These are phyloP conservation scores for Columba guinea DNA, from an alignment of 2,797 vertebrate genomes.

Conservation along the genomic window DNA sequence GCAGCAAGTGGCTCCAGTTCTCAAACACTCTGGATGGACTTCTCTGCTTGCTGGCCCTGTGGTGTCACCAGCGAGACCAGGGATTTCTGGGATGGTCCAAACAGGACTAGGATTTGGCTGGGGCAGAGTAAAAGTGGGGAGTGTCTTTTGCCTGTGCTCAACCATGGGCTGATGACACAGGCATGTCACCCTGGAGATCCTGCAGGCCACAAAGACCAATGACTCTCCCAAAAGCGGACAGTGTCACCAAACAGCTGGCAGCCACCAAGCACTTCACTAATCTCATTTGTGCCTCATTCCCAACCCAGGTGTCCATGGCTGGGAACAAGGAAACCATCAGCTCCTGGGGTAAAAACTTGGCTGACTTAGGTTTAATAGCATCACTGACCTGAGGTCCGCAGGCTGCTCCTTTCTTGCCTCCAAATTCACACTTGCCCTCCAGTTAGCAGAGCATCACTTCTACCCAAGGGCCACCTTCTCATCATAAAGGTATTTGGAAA, in stretches of 20 bases:
- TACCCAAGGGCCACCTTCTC: background rate
- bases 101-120: background rate
- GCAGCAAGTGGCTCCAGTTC: background rate
- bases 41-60: accelerated
- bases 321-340: background rate
- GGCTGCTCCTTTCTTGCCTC: background rate
- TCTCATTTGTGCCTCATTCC: background rate
- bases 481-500: background rate
- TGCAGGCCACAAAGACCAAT: background rate
- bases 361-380: background rate
- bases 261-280: background rate
- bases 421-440: background rate
- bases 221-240: background rate
- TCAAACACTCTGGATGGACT: background rate
- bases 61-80: background rate
- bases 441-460: background rate
- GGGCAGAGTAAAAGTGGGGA: background rate
- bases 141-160: background rate
- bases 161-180: background rate
- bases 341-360: background rate
- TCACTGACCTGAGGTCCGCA: background rate
- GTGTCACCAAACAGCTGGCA: background rate
- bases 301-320: background rate
- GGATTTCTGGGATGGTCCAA: background rate
- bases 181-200: background rate